Conservation (phyloP, 2,888 invertebrate species). For the Ectobius pallidus region DNA sequence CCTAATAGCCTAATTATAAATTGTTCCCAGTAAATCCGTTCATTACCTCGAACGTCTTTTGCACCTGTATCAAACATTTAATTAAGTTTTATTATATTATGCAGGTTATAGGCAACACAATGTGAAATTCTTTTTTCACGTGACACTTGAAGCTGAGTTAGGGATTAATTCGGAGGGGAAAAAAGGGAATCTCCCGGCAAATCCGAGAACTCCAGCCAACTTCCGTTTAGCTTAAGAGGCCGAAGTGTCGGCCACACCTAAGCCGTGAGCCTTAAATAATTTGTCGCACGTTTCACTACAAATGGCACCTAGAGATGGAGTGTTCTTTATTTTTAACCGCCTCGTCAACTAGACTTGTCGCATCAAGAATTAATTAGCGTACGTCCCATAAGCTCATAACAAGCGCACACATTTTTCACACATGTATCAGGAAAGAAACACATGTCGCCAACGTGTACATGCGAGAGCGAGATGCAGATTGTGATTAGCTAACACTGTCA, state of each 20-base stretch:
- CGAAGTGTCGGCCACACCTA: not conserved
- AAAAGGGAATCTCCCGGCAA: not conserved
- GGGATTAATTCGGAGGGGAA: not conserved
- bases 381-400: not conserved
- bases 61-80: too few species aligned
- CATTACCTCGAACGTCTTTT: too few species aligned
- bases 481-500: too few species aligned
- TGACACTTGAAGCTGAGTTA: not conserved
- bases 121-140: too few species aligned
- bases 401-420: not conserved
- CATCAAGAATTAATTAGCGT: constrained; percentile 1
- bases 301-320: not conserved
- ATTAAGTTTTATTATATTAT: too few species aligned
- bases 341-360: not conserved
- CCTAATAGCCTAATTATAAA: too few species aligned
- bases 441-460: too few species aligned
- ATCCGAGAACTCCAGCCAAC: not conserved
- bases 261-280: not conserved
- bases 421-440: too few species aligned
- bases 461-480: too few species aligned
- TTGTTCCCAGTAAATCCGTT: too few species aligned
- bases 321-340: not conserved
- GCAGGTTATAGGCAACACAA: too few species aligned
- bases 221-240: constrained; percentile 3
- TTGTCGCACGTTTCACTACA: too few species aligned